Evolutionary conservation across 2,888 invertebrate genomes (phyloP).

Genomic region (Andrena chrysosceles): DNA sequence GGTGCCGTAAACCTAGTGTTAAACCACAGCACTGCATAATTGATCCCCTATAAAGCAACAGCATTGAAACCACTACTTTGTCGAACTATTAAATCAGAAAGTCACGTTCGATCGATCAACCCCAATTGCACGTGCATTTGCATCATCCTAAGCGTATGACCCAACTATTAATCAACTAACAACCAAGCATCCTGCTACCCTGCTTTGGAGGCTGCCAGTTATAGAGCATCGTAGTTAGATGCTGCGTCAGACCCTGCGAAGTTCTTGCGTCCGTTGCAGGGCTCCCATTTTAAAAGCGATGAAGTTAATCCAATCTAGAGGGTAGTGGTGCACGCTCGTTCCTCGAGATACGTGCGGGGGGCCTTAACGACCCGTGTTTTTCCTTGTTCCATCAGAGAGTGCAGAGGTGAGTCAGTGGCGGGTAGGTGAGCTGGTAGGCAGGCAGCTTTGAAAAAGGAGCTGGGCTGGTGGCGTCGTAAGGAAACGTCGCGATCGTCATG

Average conservation of each 20-base stretch:
- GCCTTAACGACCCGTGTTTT: constrained; percentile 62
- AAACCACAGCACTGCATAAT: too few relatives aligned
- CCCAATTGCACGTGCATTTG: too few relatives aligned
- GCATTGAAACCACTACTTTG: too few relatives aligned
- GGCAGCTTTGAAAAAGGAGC: constrained; percentile 36
- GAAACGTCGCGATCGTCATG: constrained; percentile 63
- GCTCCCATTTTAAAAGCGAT: constrained; percentile 26
- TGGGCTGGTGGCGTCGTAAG: constrained; percentile 45
- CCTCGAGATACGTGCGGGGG: constrained; percentile 40
- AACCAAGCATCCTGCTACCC: too few relatives aligned
- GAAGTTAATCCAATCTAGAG: constrained; percentile 40
- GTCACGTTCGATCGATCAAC: too few relatives aligned
- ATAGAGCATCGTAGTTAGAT: background rate
- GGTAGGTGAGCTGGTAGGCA: constrained; percentile 44
- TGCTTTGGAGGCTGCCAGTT: too few relatives aligned
- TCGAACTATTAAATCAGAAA: too few relatives aligned
- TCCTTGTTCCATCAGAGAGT: constrained; percentile 47
- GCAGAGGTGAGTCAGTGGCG: constrained; percentile 59
- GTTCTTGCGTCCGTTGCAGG: constrained; percentile 2
- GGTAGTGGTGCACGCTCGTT: constrained; percentile 39
- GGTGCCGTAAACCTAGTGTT: too few relatives aligned
- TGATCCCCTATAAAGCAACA: too few relatives aligned
- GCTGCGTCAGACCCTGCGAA: constrained; percentile 4
- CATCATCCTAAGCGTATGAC: too few relatives aligned
- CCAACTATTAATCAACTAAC: too few relatives aligned